Evolutionary conservation across 2,888 invertebrate genomes (phyloP).

Genomic region (Callyntrura sp.): DNA sequence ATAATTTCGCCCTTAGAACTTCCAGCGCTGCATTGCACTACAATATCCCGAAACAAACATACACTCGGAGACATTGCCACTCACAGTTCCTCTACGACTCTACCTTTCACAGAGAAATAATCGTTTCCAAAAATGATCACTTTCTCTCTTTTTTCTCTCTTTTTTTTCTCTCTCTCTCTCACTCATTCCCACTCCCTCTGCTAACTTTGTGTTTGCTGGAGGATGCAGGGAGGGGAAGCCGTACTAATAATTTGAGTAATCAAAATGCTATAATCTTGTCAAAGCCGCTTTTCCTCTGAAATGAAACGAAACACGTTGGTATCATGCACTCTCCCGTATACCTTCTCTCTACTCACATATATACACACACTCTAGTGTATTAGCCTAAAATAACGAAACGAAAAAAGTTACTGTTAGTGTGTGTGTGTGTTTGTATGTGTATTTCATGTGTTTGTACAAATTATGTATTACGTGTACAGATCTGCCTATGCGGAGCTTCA

Average conservation of each 20-base stretch:
- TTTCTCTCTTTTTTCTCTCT: conserved; percentile 61
- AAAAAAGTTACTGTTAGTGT: too few relatives aligned
- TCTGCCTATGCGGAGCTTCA: conserved; percentile 22
- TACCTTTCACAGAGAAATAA: conserved; percentile 75
- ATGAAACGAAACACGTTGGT: conserved; percentile 56
- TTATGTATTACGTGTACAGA: background rate
- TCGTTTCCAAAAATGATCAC: conserved; percentile 76
- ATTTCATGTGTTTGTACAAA: background rate
- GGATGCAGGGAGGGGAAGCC: conserved; percentile 68
- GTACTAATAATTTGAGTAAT: conserved; percentile 77
- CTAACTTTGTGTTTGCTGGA: conserved; percentile 42
- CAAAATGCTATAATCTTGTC: conserved; percentile 78
- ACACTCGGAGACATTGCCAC: background rate
- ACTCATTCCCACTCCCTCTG: conserved; percentile 13
- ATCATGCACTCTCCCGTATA: background rate
- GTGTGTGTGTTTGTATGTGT: too few relatives aligned
- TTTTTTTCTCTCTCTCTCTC: too few relatives aligned
- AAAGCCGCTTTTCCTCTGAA: conserved; percentile 73
- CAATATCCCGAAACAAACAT: too few relatives aligned
- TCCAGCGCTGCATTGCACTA: conserved; percentile 50
- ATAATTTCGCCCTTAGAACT: conserved; percentile 59
- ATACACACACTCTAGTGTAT: background rate
- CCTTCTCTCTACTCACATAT: background rate
- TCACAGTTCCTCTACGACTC: background rate
- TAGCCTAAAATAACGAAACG: conserved; percentile 39